Evolutionary conservation across 2,888 invertebrate species (phyloP), one percentile per base, ranked within the genome.

Genomic region (Sialis lutaria): DNA sequence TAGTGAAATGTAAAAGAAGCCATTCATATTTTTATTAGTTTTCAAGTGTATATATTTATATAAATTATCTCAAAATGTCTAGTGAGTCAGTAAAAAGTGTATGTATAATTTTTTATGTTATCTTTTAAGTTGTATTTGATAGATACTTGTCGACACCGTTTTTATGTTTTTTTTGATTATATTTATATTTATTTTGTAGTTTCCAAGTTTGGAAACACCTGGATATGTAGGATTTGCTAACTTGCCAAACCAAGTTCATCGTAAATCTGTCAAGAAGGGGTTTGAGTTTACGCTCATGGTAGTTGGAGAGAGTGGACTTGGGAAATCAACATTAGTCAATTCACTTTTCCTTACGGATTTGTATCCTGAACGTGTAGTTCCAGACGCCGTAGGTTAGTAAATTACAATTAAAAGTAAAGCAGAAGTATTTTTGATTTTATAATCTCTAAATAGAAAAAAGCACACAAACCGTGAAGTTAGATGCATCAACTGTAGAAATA

Each of bases 221-320:
- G 87, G 87, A 22, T 95, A 93, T 69, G 82, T 91, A 35, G 91
- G 91, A 4, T 91, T 91, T 67, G 95, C 93, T 45, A 95, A 95
- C 70, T 67, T 96, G 37, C 95, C 95, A 2, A 93, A 95, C 67
- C 95, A 95, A 67, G 93, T 96, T 31, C 93, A 96, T 64, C 74
- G 95, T 52, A 96, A 96, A 67, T 93, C 92, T 1, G 95, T 95
- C 46, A 96, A 96, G 66, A 95, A 93, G 62, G 95, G 95, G 22
- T 96, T 96, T 62, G 95, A 95, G 67, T 96, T 96, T 63, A 95
- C 95, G 1, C 69, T 96, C 8, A 95, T 96, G 95, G 93, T 96
- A 47, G 93, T 90, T 6, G 90, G 91, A 35, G 77, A 80, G 62
- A 82, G 82, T 55, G 92, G 95, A 0, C 69, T 95, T 37, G 96